Evolutionary conservation across 2,888 invertebrate species (phyloP), one percentile per base, ranked within the genome.

Genomic region (Diogma glabrata): DNA sequence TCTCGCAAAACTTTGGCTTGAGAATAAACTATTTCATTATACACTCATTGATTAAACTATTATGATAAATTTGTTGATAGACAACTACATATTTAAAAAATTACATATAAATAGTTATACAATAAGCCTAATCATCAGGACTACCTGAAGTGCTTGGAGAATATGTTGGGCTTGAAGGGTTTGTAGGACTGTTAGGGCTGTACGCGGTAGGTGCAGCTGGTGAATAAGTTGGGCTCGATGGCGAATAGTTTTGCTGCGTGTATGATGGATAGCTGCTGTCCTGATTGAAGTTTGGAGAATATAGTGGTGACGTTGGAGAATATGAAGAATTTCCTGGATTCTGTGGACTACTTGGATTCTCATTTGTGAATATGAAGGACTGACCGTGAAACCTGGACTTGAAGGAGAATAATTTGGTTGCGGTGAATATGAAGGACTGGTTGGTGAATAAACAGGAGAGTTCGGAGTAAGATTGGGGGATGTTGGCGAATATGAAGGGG

Each of bases 381-480:
- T 83, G 14, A 88, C 87, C 1, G 84, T 84, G 1, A 89, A 89
- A 61, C 84, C 84, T 7, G 90, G 91, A 19, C 86, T 83, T 8
- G 82, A 79, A 1, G 82, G 79, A 14, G 77, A 77, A 61, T 81
- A 84, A n/a, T n/a, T n/a, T n/a, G n/a, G n/a, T n/a, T n/a, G n/a
- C n/a, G n/a, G 92, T 0, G 87, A 87, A 64, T 93, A 94, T 43
- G 80, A 81, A 0, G 90, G 89, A 24, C 82, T 84, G 0, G 87
- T 83, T 0, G 91, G 91, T 19, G 86, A 82, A 67, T 92, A 93
- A 8, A 77, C 76, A 0, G 88, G 86, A 16, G 80, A 79, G 1
- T 82, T 82, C 1, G 91, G 89, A 17, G 87, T 85, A 65, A 89
- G 90, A 49, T 80, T 82, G 1, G 89, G 88, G 10, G 71, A 73